Conservation (phyloP, 2,888 invertebrate genomes). For the Sesamia inferens region DNA sequence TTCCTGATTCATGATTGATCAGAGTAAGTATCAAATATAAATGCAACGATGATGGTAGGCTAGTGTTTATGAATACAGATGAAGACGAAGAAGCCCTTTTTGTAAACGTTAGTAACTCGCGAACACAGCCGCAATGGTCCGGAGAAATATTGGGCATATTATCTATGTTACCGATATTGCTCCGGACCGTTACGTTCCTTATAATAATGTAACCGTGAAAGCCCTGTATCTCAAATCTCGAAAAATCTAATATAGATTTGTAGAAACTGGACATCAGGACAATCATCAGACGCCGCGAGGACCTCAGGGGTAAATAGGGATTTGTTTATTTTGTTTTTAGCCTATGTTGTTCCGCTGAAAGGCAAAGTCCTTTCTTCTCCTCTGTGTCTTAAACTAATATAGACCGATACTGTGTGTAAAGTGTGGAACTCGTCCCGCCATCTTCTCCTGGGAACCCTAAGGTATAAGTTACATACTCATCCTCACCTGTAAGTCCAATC, state of each 20-base stretch:
- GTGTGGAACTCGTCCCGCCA: no score
- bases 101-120: background rate
- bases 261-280: background rate
- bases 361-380: no score
- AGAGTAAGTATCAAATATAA: background rate
- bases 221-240: background rate
- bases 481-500: slow-evolving; percentile 90
- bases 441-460: background rate
- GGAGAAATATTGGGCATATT: background rate
- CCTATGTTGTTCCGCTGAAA: no score
- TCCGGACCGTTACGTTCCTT: no score
- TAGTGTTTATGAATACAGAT: background rate
- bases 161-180: no score
- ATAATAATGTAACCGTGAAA: background rate
- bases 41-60: background rate
- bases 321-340: no score
- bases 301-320: background rate
- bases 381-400: no score
- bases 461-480: background rate
- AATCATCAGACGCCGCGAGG: background rate
- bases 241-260: background rate
- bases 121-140: background rate
- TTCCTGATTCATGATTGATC: no score
- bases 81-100: background rate
- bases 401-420: no score